These are phyloP conservation scores for Nerophis lumbriciformis DNA, from an alignment of 2,113 vertebrate species.

Conservation along the genomic window DNA sequence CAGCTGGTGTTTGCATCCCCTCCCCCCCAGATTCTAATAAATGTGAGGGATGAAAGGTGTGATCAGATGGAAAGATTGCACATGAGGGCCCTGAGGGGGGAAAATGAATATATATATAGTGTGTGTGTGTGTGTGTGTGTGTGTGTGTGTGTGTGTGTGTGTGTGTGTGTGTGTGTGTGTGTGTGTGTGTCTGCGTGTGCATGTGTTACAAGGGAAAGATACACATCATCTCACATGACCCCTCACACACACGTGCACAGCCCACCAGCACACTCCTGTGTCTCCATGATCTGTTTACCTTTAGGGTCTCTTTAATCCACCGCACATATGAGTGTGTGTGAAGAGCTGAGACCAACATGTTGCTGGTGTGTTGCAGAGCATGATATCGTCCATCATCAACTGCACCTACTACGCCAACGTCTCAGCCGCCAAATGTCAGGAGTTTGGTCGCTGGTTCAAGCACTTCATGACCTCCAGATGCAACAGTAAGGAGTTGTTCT, in stretches of 20 bases:
- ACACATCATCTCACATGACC: conserved; percentile 52
- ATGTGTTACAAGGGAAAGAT: conserved; percentile 10
- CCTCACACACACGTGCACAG: conserved; percentile 23
- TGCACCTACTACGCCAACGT: conserved; percentile 99
- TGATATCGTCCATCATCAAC: conserved; percentile 99
- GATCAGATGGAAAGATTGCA: conserved; percentile 70
- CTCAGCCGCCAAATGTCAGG: conserved; percentile 96
- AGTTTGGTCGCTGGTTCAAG: conserved; percentile 99
- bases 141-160: conserved; percentile 19
- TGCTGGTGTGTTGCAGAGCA: conserved; percentile 71
- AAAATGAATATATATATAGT: neutral
- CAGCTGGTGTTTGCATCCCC: conserved; percentile 34
- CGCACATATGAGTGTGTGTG: conserved; percentile 62
- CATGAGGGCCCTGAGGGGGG: conserved; percentile 54
- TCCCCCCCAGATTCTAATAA: conserved; percentile 66
- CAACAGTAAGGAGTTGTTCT: conserved; percentile 78
- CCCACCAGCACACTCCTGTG: conserved; percentile 53
- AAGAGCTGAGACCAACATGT: conserved; percentile 50
- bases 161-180: conserved; percentile 21
- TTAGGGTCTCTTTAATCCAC: conserved; percentile 57
- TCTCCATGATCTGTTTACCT: conserved; percentile 68
- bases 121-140: conserved; percentile 25
- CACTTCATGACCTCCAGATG: conserved; percentile 97
- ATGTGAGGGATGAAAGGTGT: conserved; percentile 70
- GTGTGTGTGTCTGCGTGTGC: conserved; percentile 26